Evolutionary conservation across 2,113 vertebrate genomes (phyloP).

Genomic region (Neopipo cinnamomea): DNA sequence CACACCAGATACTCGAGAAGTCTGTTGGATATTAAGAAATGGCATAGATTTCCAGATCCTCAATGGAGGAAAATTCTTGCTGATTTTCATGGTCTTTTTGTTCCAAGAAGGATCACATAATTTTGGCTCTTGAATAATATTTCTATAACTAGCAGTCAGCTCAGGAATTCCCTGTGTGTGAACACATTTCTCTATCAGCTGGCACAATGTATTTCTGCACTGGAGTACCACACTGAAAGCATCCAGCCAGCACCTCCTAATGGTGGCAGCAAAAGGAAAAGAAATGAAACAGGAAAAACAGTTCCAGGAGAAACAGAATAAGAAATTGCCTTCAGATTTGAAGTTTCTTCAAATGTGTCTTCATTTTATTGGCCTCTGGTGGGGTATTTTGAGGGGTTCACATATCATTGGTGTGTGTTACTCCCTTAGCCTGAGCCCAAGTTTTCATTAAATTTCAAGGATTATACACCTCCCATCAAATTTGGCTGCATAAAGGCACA

Average conservation of each 20-base stretch:
- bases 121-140: constrained; percentile 34
- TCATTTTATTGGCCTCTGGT: not conserved
- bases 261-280: not conserved
- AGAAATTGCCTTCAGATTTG: not conserved
- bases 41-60: constrained; percentile 15
- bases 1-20: not conserved
- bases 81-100: constrained; percentile 30
- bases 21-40: constrained; percentile 37
- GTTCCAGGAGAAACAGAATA: not conserved
- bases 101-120: constrained; percentile 39
- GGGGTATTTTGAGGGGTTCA: not conserved
- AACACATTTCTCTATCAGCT: not conserved
- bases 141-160: not conserved
- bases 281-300: not conserved
- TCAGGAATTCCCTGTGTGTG: constrained; percentile 21
- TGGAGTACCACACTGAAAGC: not conserved
- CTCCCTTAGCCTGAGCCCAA: not conserved
- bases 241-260: constrained; percentile 21
- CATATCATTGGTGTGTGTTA: not conserved
- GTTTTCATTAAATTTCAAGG: not conserved
- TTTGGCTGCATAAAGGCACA: not conserved
- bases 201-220: not conserved
- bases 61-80: not conserved
- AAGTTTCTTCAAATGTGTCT: not conserved
- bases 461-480: not conserved